Evolutionary conservation across 2,888 invertebrate genomes (phyloP), one percentile per base, ranked within the genome.

Genomic region (Caenorhabditis zanzibari): DNA sequence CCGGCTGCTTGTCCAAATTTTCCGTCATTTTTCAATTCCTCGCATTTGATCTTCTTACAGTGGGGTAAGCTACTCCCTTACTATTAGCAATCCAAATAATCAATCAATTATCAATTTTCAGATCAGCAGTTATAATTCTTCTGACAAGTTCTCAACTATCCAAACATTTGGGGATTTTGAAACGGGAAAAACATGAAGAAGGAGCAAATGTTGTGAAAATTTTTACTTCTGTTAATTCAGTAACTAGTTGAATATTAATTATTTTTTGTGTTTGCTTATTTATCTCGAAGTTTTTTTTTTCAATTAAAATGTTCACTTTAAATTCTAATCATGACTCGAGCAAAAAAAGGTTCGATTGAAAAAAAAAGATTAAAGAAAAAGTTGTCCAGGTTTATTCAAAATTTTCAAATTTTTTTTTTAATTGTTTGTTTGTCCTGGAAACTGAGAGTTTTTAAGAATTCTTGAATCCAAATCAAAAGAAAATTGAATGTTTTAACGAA

Each of bases 101-200:
- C n/a, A n/a, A n/a, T n/a, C n/a, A n/a, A n/a, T 32, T 32, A 32
- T 32, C 7, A 4, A 7, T 32, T 44, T 72, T 44, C 64, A 64
- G 74, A 16, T 74, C 74, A 5, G 63, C 74, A 0, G 64, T 64
- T 2, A 56, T 74, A 9, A 64, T 64, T 3, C 12, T 69, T 32
- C 41, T 69, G 9, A 54, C 68, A 19, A 68, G 54, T 22, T 19
- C 35, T 16, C 54, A 68, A n/a, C 24, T 68, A 6, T 49, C 49
- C 24, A 52, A 66, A 14, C 32, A 38, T 6, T 14, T 66, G 5
- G 19, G 61, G 38, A 38, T 47, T 52, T 2, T 49, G 10, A 35
- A 22, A 22, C 22, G 10, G 2, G 22, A 19, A 2, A 41, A 61
- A 5, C 22, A 38, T 28, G 26, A n/a, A 32, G 32, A 32, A 32